These are phyloP conservation scores for Kryptopterus vitreolus DNA, from an alignment of 2,797 vertebrate species.

Conservation along the genomic window DNA sequence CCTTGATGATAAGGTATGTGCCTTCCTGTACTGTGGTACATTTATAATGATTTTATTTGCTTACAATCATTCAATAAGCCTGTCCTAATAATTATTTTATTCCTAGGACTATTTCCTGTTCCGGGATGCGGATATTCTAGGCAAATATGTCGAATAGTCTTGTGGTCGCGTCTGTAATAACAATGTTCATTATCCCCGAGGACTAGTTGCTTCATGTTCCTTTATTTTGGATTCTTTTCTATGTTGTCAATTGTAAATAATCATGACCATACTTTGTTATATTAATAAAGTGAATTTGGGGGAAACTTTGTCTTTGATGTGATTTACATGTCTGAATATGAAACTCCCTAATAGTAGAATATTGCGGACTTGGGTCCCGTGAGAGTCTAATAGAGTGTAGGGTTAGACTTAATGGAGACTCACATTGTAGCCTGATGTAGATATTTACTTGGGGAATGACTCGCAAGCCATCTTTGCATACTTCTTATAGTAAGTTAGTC, in stretches of 20 bases:
- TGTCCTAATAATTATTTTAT: slow-evolving; percentile 25
- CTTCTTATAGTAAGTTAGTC: neutral
- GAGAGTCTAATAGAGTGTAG: neutral
- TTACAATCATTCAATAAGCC: neutral
- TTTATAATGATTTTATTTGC: neutral
- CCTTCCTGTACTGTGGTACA: neutral
- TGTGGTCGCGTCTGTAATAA: slow-evolving; percentile 21
- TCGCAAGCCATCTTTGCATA: neutral
- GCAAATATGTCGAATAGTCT: slow-evolving; percentile 90
- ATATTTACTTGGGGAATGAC: neutral
- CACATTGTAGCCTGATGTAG: neutral
- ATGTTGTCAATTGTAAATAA: slow-evolving; percentile 79
- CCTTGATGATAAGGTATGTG: slow-evolving; percentile 88
- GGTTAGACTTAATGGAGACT: neutral
- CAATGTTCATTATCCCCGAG: slow-evolving; percentile 41
- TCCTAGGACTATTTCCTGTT: slow-evolving; percentile 95
- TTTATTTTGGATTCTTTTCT: slow-evolving; percentile 58
- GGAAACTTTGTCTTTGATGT: slow-evolving; percentile 19
- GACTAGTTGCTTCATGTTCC: slow-evolving; percentile 53
- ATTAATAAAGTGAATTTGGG: slow-evolving; percentile 71
- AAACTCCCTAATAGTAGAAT: neutral
- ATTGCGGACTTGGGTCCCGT: neutral
- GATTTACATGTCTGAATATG: neutral
- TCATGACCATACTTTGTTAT: slow-evolving; percentile 76
- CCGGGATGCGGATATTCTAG: slow-evolving; percentile 94